These are phyloP conservation scores for Medauroidea extradentata DNA, from an alignment of 1,140 invertebrate genomes.

Conservation along the genomic window DNA sequence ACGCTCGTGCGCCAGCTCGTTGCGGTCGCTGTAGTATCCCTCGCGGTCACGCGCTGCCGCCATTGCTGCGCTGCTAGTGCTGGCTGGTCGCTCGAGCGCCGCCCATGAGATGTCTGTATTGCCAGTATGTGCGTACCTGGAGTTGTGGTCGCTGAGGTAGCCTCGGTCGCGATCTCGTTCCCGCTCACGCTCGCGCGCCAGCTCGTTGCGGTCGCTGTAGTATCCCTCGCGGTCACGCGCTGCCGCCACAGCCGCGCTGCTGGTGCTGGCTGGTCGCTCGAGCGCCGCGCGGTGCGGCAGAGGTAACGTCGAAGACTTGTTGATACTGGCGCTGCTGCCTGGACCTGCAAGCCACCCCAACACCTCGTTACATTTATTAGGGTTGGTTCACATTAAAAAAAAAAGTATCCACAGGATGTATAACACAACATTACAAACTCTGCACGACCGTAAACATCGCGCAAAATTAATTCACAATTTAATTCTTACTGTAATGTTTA, in stretches of 20 bases:
- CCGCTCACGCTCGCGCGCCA: slow-evolving; percentile 59
- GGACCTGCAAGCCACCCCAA: slow-evolving; percentile 15
- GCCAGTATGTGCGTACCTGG: slow-evolving; percentile 52
- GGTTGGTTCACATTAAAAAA: too few species aligned
- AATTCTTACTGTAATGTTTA: too few species aligned
- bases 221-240: slow-evolving; percentile 70
- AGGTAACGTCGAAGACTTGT: slow-evolving; percentile 73
- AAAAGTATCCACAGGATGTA: too few species aligned
- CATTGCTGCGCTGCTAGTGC: slow-evolving; percentile 42
- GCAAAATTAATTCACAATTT: too few species aligned
- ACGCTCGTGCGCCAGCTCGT: slow-evolving; percentile 67
- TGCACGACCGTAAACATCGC: too few species aligned
- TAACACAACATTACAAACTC: too few species aligned
- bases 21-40: slow-evolving; percentile 82
- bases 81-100: slow-evolving; percentile 46
- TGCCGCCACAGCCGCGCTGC: slow-evolving; percentile 45
- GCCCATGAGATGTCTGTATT: slow-evolving; percentile 23
- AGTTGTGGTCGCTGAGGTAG: slow-evolving; percentile 81
- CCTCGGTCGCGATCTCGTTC: slow-evolving; percentile 65
- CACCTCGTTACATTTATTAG: too few species aligned
- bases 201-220: slow-evolving; percentile 81
- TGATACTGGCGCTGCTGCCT: slow-evolving; percentile 22
- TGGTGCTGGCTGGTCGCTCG: slow-evolving; percentile 43
- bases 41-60: slow-evolving; percentile 60
- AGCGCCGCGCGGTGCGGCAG: slow-evolving; percentile 57